Base-by-base conservation (phyloP, 1,140 invertebrate species). In the Panulirus ornatus region DNA sequence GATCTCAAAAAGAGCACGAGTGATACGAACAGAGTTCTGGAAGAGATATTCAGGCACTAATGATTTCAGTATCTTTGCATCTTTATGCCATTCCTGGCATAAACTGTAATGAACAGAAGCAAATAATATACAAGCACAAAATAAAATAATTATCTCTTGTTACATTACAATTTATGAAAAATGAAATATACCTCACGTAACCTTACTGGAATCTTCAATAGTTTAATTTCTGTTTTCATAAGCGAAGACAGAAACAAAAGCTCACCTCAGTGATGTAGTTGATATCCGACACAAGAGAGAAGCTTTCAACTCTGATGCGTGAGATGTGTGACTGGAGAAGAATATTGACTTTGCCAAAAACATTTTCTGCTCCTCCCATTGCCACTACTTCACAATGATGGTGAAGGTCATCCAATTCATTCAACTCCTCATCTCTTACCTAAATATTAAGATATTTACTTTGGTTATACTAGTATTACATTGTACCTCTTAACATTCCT, bases 271-370 rank as follows among this genome's bases (percentile, higher is more conserved):
- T 97, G 34, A 99, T 97, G 93, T 99, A 99, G 27, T 97, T 96
- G 94, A 97, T 96, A 95, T 99, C 98, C 0, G 98, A 99, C 84
- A 97, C 95, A 6, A 99, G 94, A 0, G 98, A 99, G 93, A 99
- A 98, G 0, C 96, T 96, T 92, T 97, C 96, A 0, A 99, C 95
- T 63, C 95, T 94, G 40, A 96, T 96, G 89, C 96, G 94, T 0
- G 97, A 98, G 22, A 99, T 95, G 63, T 84, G 98, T 0, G 97
- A 97, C 94, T 99, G 99, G 90, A 99, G 95, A 6, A 99, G 94
- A 93, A 99, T 98, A 94, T 99, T 99, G 34, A 99, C 98, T 96
- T 99, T 99, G 84, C 98, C 98, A 93, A 97, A 95, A 47, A 97
- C 95, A 94, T 98, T 98, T 94, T 99, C 98, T 27, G 96, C 95